These are phyloP conservation scores for Adoxophyes honmai DNA, from an alignment of 1,140 invertebrate species.

Conservation along the genomic window DNA sequence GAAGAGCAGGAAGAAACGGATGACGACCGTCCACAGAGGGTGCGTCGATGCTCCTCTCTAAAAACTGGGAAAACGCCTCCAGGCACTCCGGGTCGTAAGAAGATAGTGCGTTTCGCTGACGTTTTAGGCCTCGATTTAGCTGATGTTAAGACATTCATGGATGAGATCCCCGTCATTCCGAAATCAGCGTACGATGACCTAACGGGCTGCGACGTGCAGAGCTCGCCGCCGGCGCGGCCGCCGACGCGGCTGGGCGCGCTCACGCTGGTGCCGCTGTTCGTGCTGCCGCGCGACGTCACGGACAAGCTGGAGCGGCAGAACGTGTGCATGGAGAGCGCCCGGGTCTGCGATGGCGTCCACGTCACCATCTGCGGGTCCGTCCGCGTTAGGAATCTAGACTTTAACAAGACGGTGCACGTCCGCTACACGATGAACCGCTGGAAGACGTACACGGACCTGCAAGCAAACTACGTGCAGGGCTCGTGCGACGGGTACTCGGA, in stretches of 20 bases:
- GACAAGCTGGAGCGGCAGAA: slow-evolving; percentile 89
- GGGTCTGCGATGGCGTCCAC: slow-evolving; percentile 83
- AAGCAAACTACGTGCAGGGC: slow-evolving; percentile 89
- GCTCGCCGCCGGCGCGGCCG: slow-evolving; percentile 48
- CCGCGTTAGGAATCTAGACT: slow-evolving; percentile 93
- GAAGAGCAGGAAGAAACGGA: slow-evolving; percentile 50
- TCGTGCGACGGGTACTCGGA: slow-evolving; percentile 96
- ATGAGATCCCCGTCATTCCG: slow-evolving; percentile 92
- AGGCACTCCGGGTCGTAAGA: slow-evolving; percentile 91
- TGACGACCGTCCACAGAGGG: slow-evolving; percentile 79
- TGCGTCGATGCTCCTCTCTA: slow-evolving; percentile 89
- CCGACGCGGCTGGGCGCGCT: slow-evolving; percentile 70
- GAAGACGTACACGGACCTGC: slow-evolving; percentile 89
- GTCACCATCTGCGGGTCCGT: slow-evolving; percentile 91
- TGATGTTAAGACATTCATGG: slow-evolving; percentile 92
- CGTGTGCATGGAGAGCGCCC: slow-evolving; percentile 91
- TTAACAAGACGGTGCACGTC: slow-evolving; percentile 92
- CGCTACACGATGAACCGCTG: slow-evolving; percentile 92
- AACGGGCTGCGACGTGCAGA: slow-evolving; percentile 76
- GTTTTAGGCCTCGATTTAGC: slow-evolving; percentile 95
- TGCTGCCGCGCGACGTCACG: slow-evolving; percentile 85
- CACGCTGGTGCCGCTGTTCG: slow-evolving; percentile 85
- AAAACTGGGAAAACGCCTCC: slow-evolving; percentile 95
- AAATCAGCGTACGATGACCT: slow-evolving; percentile 90
- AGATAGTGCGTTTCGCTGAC: slow-evolving; percentile 97